phyloP scores from a whole-genome alignment of 1,140 invertebrate species.

The Arion vulgaris region DNA sequence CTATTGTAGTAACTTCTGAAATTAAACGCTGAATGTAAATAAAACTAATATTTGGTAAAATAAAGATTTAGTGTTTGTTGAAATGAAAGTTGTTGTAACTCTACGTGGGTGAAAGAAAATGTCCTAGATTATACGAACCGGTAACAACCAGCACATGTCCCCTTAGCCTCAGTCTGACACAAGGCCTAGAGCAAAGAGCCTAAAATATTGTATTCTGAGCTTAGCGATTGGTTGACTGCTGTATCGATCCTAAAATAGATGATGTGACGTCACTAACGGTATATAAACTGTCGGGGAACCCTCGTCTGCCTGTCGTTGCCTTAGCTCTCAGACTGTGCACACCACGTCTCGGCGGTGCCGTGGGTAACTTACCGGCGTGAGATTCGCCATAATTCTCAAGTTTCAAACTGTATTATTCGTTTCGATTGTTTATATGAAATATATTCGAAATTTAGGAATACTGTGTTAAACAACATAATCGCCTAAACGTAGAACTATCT shows the following conservation, averaged over 20 bases:
- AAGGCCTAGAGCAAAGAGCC: slow-evolving; percentile 33
- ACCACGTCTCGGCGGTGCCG: background rate
- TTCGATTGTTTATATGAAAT: slow-evolving; percentile 1
- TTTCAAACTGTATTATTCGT: background rate
- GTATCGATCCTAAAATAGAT: slow-evolving; percentile 30
- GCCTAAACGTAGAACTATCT: background rate
- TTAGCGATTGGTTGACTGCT: slow-evolving; percentile 21
- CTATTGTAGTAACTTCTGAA: too few species aligned
- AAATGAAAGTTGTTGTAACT: background rate
- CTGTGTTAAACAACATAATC: background rate
- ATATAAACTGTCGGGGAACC: slow-evolving; percentile 27
- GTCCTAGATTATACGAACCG: slow-evolving; percentile 6
- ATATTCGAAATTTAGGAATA: background rate
- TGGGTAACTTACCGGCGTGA: slow-evolving; percentile 1
- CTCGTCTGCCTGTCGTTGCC: slow-evolving; percentile 28
- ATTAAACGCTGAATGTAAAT: too few species aligned
- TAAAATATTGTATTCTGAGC: slow-evolving; percentile 38
- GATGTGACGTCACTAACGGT: slow-evolving; percentile 26
- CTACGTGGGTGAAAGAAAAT: background rate
- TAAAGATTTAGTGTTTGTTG: background rate
- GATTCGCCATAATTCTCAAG: background rate
- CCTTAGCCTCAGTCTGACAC: slow-evolving; percentile 24
- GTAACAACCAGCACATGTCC: slow-evolving; percentile 28
- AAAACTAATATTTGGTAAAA: too few species aligned
- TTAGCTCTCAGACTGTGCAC: slow-evolving; percentile 22